Evolutionary conservation across 2,113 vertebrate species (phyloP), one percentile per base, ranked within the genome.

Genomic region (Corythornis madagascariensis): DNA sequence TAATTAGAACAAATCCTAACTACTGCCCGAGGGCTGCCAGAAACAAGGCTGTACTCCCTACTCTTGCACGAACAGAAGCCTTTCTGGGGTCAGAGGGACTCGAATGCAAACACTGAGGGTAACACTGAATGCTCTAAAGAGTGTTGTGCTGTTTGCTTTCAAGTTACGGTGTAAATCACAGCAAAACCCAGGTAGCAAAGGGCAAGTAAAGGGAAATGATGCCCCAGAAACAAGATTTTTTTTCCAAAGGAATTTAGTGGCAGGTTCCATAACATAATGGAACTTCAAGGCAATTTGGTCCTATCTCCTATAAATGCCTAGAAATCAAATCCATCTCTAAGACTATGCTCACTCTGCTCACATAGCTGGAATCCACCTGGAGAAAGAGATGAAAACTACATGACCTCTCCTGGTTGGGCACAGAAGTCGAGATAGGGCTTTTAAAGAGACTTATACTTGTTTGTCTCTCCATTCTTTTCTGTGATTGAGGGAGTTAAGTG

Each of bases 1-100:
- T 96, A 96, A 96, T 96, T 96, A 96, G 87, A 95, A 95, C 80
- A 97, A 96, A 95, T 93, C 88, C 86, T 82, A 92, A 82, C 80
- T 89, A 81, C 72, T 92, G 90, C 92, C 94, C 38, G 82, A 94
- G 81, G 92, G 91, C 90, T 89, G 72, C 72, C 81, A 96, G 90
- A 95, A 75, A 97, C 94, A 95, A 92, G 87, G 85, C 70, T 94
- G 84, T 78, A 35, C 67, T 94, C 95, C 61, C 81, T 78, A 18
- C 56, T 79, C 86, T 50, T 91, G 67, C 63, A 88, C 2, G 64
- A 92, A 90, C 90, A 88, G 42, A 94, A 95, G 85, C 55, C 86
- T 91, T 92, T 48, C 64, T 63, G 55, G 55, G 93, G 95, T 95
- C 86, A 94, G 74, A 93, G 65, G 57, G 43, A 93, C 65, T 93